These are phyloP conservation scores for Limnephilus lunatus DNA, from an alignment of 2,888 invertebrate species.

Conservation along the genomic window DNA sequence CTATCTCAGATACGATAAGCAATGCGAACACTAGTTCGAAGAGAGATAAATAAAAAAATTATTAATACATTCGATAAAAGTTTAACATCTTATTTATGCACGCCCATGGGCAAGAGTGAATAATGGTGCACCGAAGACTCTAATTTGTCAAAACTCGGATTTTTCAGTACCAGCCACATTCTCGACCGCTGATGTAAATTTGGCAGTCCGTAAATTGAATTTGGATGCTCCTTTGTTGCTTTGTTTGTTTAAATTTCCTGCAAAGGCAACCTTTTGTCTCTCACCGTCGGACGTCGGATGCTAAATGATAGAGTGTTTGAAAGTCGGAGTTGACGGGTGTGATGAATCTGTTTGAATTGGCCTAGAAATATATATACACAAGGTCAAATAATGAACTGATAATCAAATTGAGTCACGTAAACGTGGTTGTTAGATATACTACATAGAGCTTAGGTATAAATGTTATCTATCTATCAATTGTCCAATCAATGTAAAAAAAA, in stretches of 20 bases:
- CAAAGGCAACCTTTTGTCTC: not conserved
- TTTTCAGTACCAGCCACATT: not conserved
- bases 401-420: not conserved
- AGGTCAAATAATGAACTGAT: not conserved
- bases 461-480: too few species aligned
- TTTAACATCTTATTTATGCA: not conserved
- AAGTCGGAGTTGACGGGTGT: not conserved
- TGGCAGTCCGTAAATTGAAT: not conserved
- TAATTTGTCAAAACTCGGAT: not conserved
- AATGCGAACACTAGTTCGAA: not conserved
- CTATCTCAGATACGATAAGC: too few species aligned
- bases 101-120: conserved; percentile 3
- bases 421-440: not conserved
- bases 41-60: not conserved
- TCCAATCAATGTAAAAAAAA: too few species aligned
- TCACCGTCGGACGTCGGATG: not conserved
- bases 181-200: not conserved
- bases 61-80: not conserved
- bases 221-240: not conserved
- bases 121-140: not conserved
- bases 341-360: not conserved
- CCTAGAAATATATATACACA: not conserved
- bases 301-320: not conserved
- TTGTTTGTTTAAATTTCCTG: not conserved
- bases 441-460: too few species aligned